Evolutionary conservation across 2,113 vertebrate species (phyloP), one percentile per base, ranked within the genome.

Genomic region (Australoheros scitulus): DNA sequence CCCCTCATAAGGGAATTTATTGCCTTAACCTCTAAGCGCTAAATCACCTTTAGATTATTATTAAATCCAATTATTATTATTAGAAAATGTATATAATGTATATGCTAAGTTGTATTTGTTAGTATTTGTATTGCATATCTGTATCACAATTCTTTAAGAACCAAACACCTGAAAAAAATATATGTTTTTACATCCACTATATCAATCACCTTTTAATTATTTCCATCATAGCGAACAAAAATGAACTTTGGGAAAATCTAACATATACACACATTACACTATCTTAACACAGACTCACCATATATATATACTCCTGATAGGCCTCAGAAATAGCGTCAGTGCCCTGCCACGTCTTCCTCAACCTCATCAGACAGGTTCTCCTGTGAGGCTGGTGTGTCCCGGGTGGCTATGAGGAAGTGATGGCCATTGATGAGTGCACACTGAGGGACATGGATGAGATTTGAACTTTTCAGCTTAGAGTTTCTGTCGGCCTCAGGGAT

Each of bases 291-390:
- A 32, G 22, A 90, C 94, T 90, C 88, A 99, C 98, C 98, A 92
- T 99, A 98, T 81, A 98, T 81, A 96, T 94, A 24, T 99, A 97
- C 68, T 99, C 97, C 90, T 98, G 96, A 91, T 98, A 99, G 81
- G 97, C 97, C 92, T 98, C 97, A 87, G 97, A 98, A 89, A 99
- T 94, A 29, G 97, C 96, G 94, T 99, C 97, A 11, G 98, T 99
- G 57, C 98, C 96, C 56, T 96, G 96, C 98, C 98, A 99, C 92
- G 87, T 96, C 95, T 63, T 89, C 91, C 29, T 92, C 87, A 0
- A 90, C 92, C 29, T 92, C 91, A 36, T 93, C 91, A 17, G 93
- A 91, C 75, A 90, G 34, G 77, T 2, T 82, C 5, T 75, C 84
- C 83, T 5, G 82, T 3, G 70, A 22, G n/a, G 79, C 87, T 29